Conservation (phyloP, 2,113 vertebrate species). For the Antennarius striatus region DNA sequence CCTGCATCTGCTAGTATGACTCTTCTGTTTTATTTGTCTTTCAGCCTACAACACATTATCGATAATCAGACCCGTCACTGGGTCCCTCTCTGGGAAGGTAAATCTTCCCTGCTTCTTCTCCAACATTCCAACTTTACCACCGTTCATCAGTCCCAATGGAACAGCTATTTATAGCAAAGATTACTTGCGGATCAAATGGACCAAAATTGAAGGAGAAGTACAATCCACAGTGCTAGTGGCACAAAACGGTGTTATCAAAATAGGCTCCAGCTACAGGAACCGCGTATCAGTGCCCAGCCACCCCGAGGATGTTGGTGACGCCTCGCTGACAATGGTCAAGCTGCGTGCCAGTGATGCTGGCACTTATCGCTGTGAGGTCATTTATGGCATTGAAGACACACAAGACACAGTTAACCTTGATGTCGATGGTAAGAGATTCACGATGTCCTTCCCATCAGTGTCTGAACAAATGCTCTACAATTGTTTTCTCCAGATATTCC, state of each 20-base stretch:
- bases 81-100: slow-evolving; percentile 88
- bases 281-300: slow-evolving; percentile 90
- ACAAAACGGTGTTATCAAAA: slow-evolving; percentile 91
- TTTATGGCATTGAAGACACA: slow-evolving; percentile 93
- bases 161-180: slow-evolving; percentile 73
- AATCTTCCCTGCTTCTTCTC: slow-evolving; percentile 91
- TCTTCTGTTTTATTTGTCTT: slow-evolving; percentile 33
- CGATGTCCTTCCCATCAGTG: slow-evolving; percentile 7
- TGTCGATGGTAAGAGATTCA: slow-evolving; percentile 85
- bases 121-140: slow-evolving; percentile 84
- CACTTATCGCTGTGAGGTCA: slow-evolving; percentile 93
- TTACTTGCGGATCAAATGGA: slow-evolving; percentile 95
- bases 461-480: slow-evolving; percentile 14
- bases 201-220: slow-evolving; percentile 84
- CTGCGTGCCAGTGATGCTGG: slow-evolving; percentile 92
- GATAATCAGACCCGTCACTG: slow-evolving; percentile 81
- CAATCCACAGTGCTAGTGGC: slow-evolving; percentile 92
- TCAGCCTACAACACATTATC: slow-evolving; percentile 66
- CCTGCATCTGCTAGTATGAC: slow-evolving; percentile 24
- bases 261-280: slow-evolving; percentile 86
- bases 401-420: slow-evolving; percentile 85
- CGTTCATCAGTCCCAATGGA: slow-evolving; percentile 76
- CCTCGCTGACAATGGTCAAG: slow-evolving; percentile 89
- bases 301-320: slow-evolving; percentile 87
- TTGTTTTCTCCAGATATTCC: neutral